Evolutionary conservation across 2,888 invertebrate species (phyloP), one percentile per base, ranked within the genome.

Genomic region (Nemurella pictetii): DNA sequence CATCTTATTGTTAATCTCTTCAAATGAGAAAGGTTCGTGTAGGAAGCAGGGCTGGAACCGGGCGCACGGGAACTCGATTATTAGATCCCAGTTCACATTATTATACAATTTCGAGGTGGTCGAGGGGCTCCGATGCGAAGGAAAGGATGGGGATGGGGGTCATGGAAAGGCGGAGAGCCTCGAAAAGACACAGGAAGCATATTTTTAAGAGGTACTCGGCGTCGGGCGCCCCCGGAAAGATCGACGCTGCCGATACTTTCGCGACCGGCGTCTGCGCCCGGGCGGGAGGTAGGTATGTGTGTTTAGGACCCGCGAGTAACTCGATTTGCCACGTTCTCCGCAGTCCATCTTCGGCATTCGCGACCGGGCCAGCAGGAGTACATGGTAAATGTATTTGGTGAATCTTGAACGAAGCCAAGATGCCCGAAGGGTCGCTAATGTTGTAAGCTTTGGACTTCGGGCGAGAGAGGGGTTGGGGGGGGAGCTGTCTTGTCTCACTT

Each of bases 281-380:
- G 55, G 55, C 55, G n/a, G n/a, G n/a, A n/a, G n/a, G n/a, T 55
- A 55, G 55, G 55, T 55, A 55, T 82, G 82, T 82, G 82, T 82
- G 82, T 82, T 82, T 82, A 82, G 82, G 82, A 82, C 82, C 27
- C 55, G n/a, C n/a, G 5, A 12, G 72, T 82, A 82, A 82, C 36
- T 72, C 29, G 72, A 82, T 82, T 82, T 82, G 7, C 28, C 55
- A n/a, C n/a, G 55, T 15, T 15, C 55, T 55, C 55, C 20, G 55
- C 55, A 55, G 55, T 55, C 55, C 55, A 20, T 55, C 55, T 12
- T 55, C 55, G 20, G 20, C 55, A 55, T 55, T 12, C 55, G 55
- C 1, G 55, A 12, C 1, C 55, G 55, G 9, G 55, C n/a, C n/a
- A n/a, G 55, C 55, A 55, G 55, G 4, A 78, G 78, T 27, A 28